Conservation (phyloP, 2,113 vertebrate genomes). For the Thomomys bottae region DNA sequence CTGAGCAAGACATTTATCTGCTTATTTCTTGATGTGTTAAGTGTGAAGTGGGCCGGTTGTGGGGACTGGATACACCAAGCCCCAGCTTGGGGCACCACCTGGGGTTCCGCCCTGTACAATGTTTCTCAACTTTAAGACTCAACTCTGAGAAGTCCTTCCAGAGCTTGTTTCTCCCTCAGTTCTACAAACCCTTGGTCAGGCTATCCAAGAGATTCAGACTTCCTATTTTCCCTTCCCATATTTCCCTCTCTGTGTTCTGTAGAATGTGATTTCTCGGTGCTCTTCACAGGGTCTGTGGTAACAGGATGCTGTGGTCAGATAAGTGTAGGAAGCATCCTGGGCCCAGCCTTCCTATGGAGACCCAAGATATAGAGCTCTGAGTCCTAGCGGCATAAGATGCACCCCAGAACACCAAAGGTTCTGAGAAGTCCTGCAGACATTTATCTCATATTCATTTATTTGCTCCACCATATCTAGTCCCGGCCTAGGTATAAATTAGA, state of each 20-base stretch:
- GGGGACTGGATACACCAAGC: background rate
- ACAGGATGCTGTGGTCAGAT: fast-evolving
- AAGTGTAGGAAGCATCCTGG: background rate
- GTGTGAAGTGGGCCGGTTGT: background rate
- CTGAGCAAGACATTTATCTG: background rate
- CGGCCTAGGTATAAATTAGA: background rate
- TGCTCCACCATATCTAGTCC: no score
- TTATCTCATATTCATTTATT: background rate
- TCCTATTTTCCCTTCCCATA: background rate
- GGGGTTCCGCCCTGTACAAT: background rate
- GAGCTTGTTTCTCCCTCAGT: background rate
- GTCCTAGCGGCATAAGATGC: background rate
- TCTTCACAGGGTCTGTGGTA: background rate
- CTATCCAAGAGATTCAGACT: background rate
- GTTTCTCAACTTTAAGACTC: no score
- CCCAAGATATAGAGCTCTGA: no score
- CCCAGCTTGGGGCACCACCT: no score
- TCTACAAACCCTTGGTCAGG: background rate
- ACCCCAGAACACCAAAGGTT: background rate
- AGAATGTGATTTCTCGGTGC: background rate
- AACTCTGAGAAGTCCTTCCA: background rate
- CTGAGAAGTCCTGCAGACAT: background rate
- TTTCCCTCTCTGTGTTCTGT: background rate
- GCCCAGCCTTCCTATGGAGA: background rate
- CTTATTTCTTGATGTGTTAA: background rate